phyloP scores from a whole-genome alignment of 2,888 invertebrate genomes.

The Ramazzottius varieornatus region DNA sequence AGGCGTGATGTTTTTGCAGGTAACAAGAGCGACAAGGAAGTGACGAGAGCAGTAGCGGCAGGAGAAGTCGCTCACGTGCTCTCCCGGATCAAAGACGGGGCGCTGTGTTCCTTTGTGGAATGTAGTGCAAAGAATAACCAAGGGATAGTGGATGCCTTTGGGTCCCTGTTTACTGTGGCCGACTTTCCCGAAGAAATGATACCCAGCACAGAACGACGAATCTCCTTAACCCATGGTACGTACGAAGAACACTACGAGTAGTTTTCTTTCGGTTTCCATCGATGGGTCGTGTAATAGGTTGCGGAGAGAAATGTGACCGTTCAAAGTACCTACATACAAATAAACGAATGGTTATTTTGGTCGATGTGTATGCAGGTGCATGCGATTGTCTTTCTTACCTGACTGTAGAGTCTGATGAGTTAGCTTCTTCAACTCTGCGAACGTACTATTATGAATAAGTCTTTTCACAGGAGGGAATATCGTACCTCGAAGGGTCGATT shows the following conservation, averaged over 20 bases:
- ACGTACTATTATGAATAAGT: too few relatives aligned
- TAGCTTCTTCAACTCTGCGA: too few relatives aligned
- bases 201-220: constrained; percentile 22
- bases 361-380: too few relatives aligned
- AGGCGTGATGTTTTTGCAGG: too few relatives aligned
- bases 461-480: too few relatives aligned
- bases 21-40: constrained; percentile 1
- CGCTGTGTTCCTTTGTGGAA: constrained; percentile 43
- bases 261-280: too few relatives aligned
- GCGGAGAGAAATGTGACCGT: constrained; percentile 9
- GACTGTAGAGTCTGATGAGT: too few relatives aligned
- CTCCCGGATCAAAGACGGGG: background rate
- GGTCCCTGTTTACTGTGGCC: constrained; percentile 51
- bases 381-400: too few relatives aligned
- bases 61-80: background rate
- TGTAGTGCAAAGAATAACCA: constrained; percentile 54
- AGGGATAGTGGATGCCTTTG: constrained; percentile 55
- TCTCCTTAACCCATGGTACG: background rate
- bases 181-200: constrained; percentile 66
- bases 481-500: too few relatives aligned
- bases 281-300: too few relatives aligned
- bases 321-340: too few relatives aligned
- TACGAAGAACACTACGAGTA: background rate
- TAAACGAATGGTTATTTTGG: too few relatives aligned
- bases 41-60: background rate